A percentile compares a stretch with the other conserved stretches of the same genome.
These are phyloP conservation scores for Callocephalon fimbriatum DNA, from an alignment of 2,113 vertebrate genomes.

Conservation along the genomic window DNA sequence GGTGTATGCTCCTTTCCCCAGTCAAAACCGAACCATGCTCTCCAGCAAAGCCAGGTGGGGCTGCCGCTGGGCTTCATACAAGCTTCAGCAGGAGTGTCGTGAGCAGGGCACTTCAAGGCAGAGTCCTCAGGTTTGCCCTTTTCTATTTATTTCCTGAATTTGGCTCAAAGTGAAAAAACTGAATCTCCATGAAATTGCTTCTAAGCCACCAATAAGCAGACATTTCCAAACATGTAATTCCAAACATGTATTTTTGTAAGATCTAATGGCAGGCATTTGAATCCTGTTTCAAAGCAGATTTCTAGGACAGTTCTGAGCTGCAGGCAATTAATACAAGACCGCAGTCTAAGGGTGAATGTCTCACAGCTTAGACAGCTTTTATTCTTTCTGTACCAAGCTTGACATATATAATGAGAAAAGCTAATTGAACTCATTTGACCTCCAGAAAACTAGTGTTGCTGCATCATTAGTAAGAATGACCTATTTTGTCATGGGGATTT, in stretches of 20 bases:
- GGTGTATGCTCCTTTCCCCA: neutral
- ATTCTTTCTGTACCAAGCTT: neutral
- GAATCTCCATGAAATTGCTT: neutral
- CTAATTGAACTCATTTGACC: neutral
- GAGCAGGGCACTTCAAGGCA: rapidly evolving
- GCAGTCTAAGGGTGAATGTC: neutral
- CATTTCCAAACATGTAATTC: neutral
- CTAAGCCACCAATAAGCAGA: neutral
- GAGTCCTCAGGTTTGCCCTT: neutral
- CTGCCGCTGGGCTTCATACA: neutral
- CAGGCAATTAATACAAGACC: neutral
- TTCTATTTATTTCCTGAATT: neutral
- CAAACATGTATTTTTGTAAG: neutral
- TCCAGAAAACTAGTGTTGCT: neutral
- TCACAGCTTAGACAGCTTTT: neutral
- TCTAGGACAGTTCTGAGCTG: neutral
- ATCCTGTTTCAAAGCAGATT: neutral
- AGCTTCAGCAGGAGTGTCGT: rapidly evolving
- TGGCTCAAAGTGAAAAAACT: neutral
- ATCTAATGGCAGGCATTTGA: neutral
- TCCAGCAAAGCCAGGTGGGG: rapidly evolving
- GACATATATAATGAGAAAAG: neutral
- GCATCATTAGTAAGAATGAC: neutral
- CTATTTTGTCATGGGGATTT: neutral
- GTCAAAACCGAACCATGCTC: rapidly evolving